Evolutionary conservation across 35 echinoderm and acorn worm genomes (phyloP).

Genomic region (Hemicentrotus pulcherrimus): DNA sequence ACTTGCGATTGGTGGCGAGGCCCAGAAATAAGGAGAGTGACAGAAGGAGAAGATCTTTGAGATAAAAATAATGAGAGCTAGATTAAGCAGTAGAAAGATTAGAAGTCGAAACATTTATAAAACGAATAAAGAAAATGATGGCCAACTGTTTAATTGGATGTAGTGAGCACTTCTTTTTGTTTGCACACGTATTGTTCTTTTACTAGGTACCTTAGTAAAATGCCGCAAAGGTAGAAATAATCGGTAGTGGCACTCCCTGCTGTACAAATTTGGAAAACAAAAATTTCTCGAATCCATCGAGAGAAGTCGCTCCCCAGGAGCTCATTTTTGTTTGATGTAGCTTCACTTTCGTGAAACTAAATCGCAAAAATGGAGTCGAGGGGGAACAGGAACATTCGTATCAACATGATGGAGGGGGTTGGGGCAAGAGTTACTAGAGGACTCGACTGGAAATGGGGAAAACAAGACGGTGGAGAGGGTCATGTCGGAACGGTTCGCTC

Average conservation of each 20-base stretch:
- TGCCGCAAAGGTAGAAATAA: background rate
- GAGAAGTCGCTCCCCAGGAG: background rate
- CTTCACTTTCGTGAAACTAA: conserved; percentile 25
- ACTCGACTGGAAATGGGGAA: conserved; percentile 99
- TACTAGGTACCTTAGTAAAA: background rate
- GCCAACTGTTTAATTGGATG: too few species aligned
- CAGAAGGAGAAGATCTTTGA: too few species aligned
- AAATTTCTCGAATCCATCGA: background rate
- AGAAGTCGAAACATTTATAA: too few species aligned
- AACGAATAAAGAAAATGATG: too few species aligned
- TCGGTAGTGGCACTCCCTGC: background rate
- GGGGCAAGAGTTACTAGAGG: conserved; percentile 94
- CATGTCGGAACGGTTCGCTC: conserved; percentile 96
- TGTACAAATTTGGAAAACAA: conserved; percentile 19
- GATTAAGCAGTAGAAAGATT: too few species aligned
- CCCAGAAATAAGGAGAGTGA: too few species aligned
- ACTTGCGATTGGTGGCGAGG: too few species aligned
- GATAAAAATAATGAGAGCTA: too few species aligned
- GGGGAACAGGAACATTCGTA: conserved; percentile 61
- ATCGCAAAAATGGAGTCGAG: conserved; percentile 52
- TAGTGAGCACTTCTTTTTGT: background rate
- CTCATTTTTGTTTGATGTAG: conserved; percentile 37
- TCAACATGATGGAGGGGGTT: conserved; percentile 98
- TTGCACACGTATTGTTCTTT: background rate
- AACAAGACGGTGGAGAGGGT: conserved; percentile 99